Conservation (phyloP, 1,140 invertebrate genomes). For the Argopecten irradians region DNA sequence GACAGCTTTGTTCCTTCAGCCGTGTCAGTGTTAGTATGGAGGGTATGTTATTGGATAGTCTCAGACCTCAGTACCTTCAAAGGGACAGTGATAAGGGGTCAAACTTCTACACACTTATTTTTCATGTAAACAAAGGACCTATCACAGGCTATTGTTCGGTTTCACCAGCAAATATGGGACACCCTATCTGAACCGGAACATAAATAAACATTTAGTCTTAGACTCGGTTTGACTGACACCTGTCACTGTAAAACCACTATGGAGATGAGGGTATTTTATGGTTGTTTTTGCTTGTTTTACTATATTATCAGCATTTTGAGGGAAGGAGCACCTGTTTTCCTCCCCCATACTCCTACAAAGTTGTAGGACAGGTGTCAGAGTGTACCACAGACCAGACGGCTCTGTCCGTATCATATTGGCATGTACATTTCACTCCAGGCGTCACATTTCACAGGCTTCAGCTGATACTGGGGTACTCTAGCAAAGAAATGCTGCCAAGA, state of each 20-base stretch:
- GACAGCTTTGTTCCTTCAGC: neutral
- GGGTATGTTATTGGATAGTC: neutral
- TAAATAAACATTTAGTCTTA: neutral
- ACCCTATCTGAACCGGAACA: neutral
- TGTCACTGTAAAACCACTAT: neutral
- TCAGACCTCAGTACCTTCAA: neutral
- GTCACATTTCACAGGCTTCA: neutral
- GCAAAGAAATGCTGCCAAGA: neutral
- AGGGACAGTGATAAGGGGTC: neutral
- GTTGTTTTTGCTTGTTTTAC: neutral
- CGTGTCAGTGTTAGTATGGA: neutral
- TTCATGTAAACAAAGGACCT: neutral
- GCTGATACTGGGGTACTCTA: neutral
- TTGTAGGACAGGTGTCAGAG: conserved; percentile 20
- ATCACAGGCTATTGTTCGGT: neutral
- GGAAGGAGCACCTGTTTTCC: conserved; percentile 5
- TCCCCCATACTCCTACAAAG: neutral
- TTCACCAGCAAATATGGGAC: neutral
- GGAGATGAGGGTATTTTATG: neutral
- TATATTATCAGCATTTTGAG: neutral
- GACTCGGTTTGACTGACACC: neutral
- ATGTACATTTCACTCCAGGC: conserved; percentile 20
- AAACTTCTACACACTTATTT: neutral
- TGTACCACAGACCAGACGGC: conserved; percentile 19
- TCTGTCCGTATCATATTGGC: neutral